Evolutionary conservation across 2,113 vertebrate species (phyloP).

Genomic region (Anser cygnoides): DNA sequence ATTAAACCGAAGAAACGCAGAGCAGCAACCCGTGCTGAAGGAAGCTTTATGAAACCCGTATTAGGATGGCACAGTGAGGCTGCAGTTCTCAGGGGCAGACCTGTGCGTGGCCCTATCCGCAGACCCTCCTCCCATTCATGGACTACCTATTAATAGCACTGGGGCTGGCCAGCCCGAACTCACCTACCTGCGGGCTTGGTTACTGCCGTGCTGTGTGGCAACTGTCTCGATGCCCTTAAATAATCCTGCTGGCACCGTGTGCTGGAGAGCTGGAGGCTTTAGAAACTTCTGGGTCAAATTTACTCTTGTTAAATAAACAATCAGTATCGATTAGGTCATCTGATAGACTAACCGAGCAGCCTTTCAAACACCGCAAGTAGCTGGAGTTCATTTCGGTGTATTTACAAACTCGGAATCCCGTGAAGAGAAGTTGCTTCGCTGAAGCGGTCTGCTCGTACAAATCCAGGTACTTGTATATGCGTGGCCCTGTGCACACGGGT

Average conservation of each 20-base stretch:
- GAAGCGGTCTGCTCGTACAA: neutral
- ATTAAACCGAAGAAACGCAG: neutral
- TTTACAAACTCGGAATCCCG: neutral
- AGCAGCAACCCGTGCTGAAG: neutral
- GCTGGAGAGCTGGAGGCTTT: neutral
- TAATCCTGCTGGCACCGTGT: neutral
- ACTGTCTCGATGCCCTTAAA: neutral
- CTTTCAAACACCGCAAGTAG: neutral
- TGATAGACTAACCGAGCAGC: neutral
- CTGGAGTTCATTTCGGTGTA: neutral
- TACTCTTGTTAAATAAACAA: constrained; percentile 18
- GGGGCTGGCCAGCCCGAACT: neutral
- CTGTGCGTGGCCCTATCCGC: neutral
- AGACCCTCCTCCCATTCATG: neutral
- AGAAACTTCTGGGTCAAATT: constrained; percentile 27
- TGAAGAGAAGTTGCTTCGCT: neutral
- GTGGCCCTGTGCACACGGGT: neutral
- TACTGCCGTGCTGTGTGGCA: neutral
- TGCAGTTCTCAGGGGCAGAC: neutral
- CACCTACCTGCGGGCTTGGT: neutral
- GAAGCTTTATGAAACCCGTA: neutral
- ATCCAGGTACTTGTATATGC: neutral
- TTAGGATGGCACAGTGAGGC: neutral
- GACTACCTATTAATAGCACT: neutral
- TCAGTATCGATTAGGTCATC: constrained; percentile 12